Percentiles rank a stretch among this genome's conserved stretches.
These are phyloP conservation scores for Agrochola lota DNA, from an alignment of 2,888 invertebrate species.

Conservation along the genomic window DNA sequence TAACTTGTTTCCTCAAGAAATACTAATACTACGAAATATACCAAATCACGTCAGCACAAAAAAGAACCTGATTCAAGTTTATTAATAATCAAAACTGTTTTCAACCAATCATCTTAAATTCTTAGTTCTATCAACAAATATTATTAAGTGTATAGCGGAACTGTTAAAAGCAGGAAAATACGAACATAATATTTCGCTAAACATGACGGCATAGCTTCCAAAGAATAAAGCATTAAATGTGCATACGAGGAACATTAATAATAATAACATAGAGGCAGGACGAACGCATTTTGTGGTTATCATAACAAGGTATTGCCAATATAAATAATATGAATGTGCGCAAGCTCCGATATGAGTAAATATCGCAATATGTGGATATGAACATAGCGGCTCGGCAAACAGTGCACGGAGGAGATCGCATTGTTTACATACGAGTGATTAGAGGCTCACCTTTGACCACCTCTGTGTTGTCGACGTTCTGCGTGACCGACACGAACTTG, in stretches of 20 bases:
- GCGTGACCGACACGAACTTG: constrained; percentile 83
- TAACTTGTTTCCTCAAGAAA: constrained; percentile 21
- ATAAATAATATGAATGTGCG: constrained; percentile 53
- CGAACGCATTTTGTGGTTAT: constrained; percentile 53
- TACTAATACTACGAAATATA: constrained; percentile 9
- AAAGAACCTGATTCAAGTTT: constrained; percentile 28
- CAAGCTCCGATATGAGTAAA: constrained; percentile 59
- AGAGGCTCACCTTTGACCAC: constrained; percentile 83
- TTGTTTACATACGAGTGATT: constrained; percentile 57
- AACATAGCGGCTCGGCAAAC: constrained; percentile 43
- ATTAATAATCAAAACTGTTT: constrained; percentile 20
- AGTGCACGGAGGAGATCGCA: constrained; percentile 50
- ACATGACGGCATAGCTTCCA: constrained; percentile 47
- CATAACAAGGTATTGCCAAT: constrained; percentile 47
- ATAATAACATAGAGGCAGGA: constrained; percentile 9
- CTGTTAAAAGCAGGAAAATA: constrained; percentile 59
- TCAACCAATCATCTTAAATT: constrained; percentile 43
- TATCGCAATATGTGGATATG: constrained; percentile 52
- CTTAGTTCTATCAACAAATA: constrained; percentile 43
- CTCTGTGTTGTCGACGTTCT: constrained; percentile 83
- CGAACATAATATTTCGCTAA: constrained; percentile 58
- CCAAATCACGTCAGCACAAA: constrained; percentile 17
- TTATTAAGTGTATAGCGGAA: constrained; percentile 1
- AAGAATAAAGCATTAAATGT: constrained; percentile 42
- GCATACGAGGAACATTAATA: constrained; percentile 27